These are phyloP conservation scores for Archips crataeganus DNA, from an alignment of 2,888 invertebrate species.

Conservation along the genomic window DNA sequence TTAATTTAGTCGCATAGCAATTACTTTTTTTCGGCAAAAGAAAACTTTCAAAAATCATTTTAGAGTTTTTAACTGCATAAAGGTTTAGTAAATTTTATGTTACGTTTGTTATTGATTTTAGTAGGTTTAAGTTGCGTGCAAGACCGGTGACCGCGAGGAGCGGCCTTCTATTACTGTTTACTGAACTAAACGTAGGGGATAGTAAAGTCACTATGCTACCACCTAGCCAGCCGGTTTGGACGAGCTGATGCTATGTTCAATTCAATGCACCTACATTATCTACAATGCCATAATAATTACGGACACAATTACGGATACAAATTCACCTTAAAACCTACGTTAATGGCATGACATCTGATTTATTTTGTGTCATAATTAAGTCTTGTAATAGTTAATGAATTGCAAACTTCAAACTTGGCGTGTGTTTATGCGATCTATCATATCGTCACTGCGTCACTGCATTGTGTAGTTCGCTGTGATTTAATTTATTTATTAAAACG, in stretches of 20 bases:
- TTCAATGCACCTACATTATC: conserved; percentile 71
- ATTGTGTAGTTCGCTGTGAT: not conserved
- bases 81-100: not conserved
- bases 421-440: conserved; percentile 1
- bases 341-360: conserved; percentile 19
- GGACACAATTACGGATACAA: conserved; percentile 73
- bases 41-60: conserved; percentile 34
- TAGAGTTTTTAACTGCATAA: not conserved
- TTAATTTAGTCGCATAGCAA: conserved; percentile 52
- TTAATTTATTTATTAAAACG: not conserved
- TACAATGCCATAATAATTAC: conserved; percentile 81
- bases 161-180: conserved; percentile 73
- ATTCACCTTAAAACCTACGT: conserved; percentile 55
- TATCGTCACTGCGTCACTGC: not conserved
- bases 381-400: conserved; percentile 4
- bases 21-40: conserved; percentile 42
- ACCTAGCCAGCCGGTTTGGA: conserved; percentile 66
- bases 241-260: conserved; percentile 57
- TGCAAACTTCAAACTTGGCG: not conserved
- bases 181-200: conserved; percentile 67
- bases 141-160: conserved; percentile 71
- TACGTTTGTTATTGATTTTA: conserved; percentile 27
- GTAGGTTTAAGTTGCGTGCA: conserved; percentile 50
- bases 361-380: conserved; percentile 19
- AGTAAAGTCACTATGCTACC: conserved; percentile 63